Base-by-base conservation (phyloP, 2,888 invertebrate genomes). In the Gerris lacustris region DNA sequence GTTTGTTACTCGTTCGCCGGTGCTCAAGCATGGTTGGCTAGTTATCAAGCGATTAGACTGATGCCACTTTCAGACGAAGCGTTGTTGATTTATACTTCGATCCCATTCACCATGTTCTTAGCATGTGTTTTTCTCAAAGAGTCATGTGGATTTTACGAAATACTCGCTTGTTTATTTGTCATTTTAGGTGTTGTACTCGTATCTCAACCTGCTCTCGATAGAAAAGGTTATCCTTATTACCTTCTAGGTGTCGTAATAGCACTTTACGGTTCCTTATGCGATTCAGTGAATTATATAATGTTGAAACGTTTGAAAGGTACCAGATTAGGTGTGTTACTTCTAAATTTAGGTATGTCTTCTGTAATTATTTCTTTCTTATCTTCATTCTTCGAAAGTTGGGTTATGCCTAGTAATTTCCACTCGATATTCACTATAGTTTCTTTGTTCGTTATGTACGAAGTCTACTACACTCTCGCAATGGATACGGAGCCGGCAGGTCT, bases 41-140 rank as follows among this genome's bases (percentile, higher is more conserved):
- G 67, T 68, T 71, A 68, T 64, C 68, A 70, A 44, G 72, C 72
- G 11, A 67, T 68, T 44, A 43, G 70, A 6, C 45, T 72, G 7
- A 72, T 72, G 72, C 72, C 72, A 0, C 68, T 72, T 18, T 70
- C 66, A 6, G 70, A 72, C 66, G 68, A 70, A 31, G 72, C 68
- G 0, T 63, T 72, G 44, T 44, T 70, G 45, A 55, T 70, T 6
- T 72, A 72, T 44, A 66, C 70, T 5, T 72, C 72, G n/a, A 67
- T 72, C 6, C 63, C 63, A 6, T 72, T 72, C 70, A 72, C 72
- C 45, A 67, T 72, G 5, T 7, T 72, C 47, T 55, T 72, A 43
- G 72, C 72, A 9, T 45, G 66, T 45, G 45, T 72, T 11, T 70
- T 72, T 63, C 68, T 72, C 64, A 64, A 62, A 17, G 72, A 72